phyloP scores from a whole-genome alignment of 2,797 vertebrate genomes.

The Acanthis flammea region DNA sequence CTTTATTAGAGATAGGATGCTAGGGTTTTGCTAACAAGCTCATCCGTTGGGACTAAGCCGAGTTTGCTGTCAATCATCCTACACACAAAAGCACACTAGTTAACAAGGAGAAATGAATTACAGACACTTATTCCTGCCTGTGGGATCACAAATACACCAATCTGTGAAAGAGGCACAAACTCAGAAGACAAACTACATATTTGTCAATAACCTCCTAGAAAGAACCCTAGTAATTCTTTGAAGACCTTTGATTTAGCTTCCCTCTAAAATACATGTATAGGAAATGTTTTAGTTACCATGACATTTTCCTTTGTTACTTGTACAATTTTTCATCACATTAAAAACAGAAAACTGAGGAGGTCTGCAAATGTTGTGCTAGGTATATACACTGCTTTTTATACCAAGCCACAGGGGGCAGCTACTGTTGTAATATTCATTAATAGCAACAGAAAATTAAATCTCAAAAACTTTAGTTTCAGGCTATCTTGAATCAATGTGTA shows the following conservation, averaged over 20 bases:
- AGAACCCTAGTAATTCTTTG: slow-evolving; percentile 82
- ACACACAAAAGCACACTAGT: slow-evolving; percentile 82
- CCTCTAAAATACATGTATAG: slow-evolving; percentile 79
- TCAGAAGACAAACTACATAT: slow-evolving; percentile 82
- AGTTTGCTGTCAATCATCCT: slow-evolving; percentile 84
- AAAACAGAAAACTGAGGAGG: slow-evolving; percentile 81
- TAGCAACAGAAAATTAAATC: slow-evolving; percentile 78
- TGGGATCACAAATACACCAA: slow-evolving; percentile 84
- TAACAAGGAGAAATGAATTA: slow-evolving; percentile 85
- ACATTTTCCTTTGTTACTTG: slow-evolving; percentile 81
- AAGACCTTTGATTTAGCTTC: slow-evolving; percentile 83
- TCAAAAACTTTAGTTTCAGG: slow-evolving; percentile 70
- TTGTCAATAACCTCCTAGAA: slow-evolving; percentile 85
- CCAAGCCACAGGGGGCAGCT: slow-evolving; percentile 66
- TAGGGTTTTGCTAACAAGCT: slow-evolving; percentile 85
- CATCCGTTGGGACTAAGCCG: slow-evolving; percentile 82
- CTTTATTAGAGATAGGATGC: slow-evolving; percentile 84
- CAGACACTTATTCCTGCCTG: slow-evolving; percentile 83
- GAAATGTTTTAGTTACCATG: slow-evolving; percentile 84
- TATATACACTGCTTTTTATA: slow-evolving; percentile 74
- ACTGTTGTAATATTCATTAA: slow-evolving; percentile 77
- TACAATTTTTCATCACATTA: slow-evolving; percentile 83
- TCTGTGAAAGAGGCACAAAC: slow-evolving; percentile 83
- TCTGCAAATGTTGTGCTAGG: slow-evolving; percentile 80
- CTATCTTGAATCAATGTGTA: slow-evolving; percentile 33